Conservation (phyloP, 2,113 vertebrate genomes). For the Henicopernis longicauda region DNA sequence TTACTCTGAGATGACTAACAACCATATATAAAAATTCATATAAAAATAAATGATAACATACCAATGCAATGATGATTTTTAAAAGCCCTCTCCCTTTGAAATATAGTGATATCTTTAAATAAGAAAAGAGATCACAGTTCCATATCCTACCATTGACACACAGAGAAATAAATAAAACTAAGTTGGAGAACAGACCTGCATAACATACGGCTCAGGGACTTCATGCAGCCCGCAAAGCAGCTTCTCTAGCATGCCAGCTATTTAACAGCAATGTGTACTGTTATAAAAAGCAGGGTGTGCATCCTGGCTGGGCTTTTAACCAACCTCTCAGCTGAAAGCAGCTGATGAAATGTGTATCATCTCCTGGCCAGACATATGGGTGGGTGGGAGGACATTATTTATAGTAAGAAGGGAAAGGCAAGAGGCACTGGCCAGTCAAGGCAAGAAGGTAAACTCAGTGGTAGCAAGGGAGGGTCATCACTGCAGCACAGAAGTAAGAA, state of each 20-base stretch:
- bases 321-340: background rate
- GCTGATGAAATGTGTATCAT: background rate
- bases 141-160: background rate
- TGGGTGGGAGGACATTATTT: background rate
- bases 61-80: slow-evolving; percentile 32
- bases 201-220: slow-evolving; percentile 5
- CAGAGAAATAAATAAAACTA: slow-evolving; percentile 5
- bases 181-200: slow-evolving; percentile 5
- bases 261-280: background rate
- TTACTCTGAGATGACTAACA: slow-evolving; percentile 72
- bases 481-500: background rate
- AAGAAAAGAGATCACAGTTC: background rate
- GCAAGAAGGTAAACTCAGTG: background rate
- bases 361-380: background rate
- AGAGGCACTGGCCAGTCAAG: background rate
- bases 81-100: slow-evolving; percentile 38
- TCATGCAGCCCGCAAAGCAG: background rate
- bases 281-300: background rate
- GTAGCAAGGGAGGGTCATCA: background rate
- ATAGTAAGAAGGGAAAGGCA: background rate
- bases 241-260: slow-evolving; percentile 2
- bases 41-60: slow-evolving; percentile 59
- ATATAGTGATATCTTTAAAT: slow-evolving; percentile 48
- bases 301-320: slow-evolving; percentile 10
- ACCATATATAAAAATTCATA: slow-evolving; percentile 58